Evolutionary conservation across 2,888 invertebrate genomes (phyloP).

Genomic region (Orgyia antiqua): DNA sequence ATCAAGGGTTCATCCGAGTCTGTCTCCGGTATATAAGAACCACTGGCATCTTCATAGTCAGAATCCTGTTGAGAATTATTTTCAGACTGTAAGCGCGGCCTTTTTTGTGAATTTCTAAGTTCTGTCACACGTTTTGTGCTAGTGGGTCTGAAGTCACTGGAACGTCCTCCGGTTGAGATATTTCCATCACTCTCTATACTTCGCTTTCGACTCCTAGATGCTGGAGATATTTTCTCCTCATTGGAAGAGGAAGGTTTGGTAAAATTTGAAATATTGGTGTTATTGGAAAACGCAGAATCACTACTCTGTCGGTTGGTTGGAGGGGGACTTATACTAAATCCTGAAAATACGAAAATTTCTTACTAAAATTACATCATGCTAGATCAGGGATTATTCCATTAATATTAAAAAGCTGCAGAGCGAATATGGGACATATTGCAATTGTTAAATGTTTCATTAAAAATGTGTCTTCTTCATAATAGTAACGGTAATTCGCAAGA

Average conservation of each 20-base stretch:
- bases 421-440: no score
- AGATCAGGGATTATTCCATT: no score
- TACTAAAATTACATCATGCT: no score
- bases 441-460: neutral
- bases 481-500: no score
- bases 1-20: constrained; percentile 60
- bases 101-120: constrained; percentile 45
- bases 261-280: constrained; percentile 56
- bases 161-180: constrained; percentile 46
- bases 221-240: constrained; percentile 44
- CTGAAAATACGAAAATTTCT: no score
- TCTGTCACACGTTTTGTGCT: constrained; percentile 55
- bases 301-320: constrained; percentile 65
- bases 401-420: no score
- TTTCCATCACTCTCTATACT: constrained; percentile 55
- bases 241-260: constrained; percentile 44
- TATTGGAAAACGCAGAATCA: constrained; percentile 67
- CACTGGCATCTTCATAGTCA: constrained; percentile 57
- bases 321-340: constrained; percentile 53
- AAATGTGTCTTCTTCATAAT: neutral
- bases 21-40: constrained; percentile 50
- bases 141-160: constrained; percentile 45
- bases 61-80: constrained; percentile 44
- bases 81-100: constrained; percentile 31
- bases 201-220: constrained; percentile 45